Evolutionary conservation across 92 coral and sea anemone species (phyloP), one percentile per base, ranked within the genome.

Genomic region (Zoanthus gigantus): DNA sequence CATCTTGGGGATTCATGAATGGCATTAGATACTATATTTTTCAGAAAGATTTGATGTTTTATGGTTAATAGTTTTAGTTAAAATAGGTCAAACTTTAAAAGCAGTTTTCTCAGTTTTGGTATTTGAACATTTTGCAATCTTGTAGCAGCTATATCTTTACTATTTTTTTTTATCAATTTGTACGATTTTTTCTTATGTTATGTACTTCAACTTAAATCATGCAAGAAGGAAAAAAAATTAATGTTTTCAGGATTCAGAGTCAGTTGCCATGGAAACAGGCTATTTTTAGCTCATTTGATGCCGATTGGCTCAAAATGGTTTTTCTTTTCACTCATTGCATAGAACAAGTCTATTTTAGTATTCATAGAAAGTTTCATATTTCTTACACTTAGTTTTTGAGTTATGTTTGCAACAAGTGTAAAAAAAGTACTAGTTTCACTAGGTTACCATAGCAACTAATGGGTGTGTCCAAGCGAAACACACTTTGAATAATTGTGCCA

Each of bases 211-310:
- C 50, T 46, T 53, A 74, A 56, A 84, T 56, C 42, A 74, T 84
- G 88, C 88, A 84, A 84, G 72, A 81, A 84, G 87, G 69, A 78
- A 53, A 67, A 66, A 34, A 10, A 83, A 58, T 83, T 83, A 16
- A 46, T 52, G 65, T 52, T 66, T 83, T 83, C 30, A 42, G 88
- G 2, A 18, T 18, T 13, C 54, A 65, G 50, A 84, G 32, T 50
- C 52, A 29, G 88, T 84, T 84, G 79, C 79, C 75, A 84, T 84
- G 81, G 88, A 84, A 84, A 54, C 80, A 31, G 74, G 79, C 88
- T 84, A n/a, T 71, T 84, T 84, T 84, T 65, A 46, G 37, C 88
- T 18, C 74, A 74, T 72, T 77, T 67, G 9, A 72, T 78, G 17
- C 42, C 47, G 46, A 84, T 71, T 84, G 42, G 69, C 18, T 53